Percentiles rank a stretch among this genome's conserved stretches.
These are phyloP conservation scores for Panthera uncia DNA, from an alignment of 2,113 vertebrate species.

Conservation along the genomic window DNA sequence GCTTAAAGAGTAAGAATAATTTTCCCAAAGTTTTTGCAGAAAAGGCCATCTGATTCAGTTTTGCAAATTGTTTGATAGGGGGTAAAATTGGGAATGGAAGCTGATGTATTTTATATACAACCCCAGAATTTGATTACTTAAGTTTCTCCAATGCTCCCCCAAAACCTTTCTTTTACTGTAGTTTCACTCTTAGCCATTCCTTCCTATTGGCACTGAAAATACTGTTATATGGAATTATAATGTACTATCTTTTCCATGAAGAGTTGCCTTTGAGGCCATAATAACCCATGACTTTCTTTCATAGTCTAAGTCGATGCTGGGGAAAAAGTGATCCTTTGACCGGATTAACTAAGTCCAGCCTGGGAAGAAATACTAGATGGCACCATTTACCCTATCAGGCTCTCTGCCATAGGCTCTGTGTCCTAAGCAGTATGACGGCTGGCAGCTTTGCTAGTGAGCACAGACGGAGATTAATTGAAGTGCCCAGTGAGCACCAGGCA, in stretches of 20 bases:
- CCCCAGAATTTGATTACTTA: not conserved
- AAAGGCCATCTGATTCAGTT: not conserved
- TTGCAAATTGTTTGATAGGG: not conserved
- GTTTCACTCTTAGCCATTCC: not conserved
- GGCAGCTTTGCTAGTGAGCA: slow-evolving; percentile 48
- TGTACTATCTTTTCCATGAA: not conserved
- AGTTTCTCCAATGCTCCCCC: fast-evolving
- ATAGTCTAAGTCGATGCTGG: not conserved
- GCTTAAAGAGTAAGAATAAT: not conserved
- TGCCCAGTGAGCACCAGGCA: slow-evolving; percentile 51
- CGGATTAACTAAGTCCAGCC: slow-evolving; percentile 24
- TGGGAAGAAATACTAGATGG: slow-evolving; percentile 45
- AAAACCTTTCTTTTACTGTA: not conserved
- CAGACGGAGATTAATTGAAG: slow-evolving; percentile 66
- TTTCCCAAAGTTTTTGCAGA: not conserved
- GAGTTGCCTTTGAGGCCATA: not conserved
- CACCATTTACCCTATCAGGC: not conserved
- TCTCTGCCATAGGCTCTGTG: not conserved
- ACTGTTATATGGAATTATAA: not conserved
- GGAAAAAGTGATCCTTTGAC: slow-evolving; percentile 24
- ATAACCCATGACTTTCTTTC: slow-evolving; percentile 31
- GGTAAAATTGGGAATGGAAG: not conserved
- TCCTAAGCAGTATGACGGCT: not conserved
- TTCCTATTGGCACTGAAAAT: not conserved
- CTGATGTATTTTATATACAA: not conserved